Evolutionary conservation across 2,797 vertebrate genomes (phyloP).

Genomic region (Amblyopsis hoosieri): DNA sequence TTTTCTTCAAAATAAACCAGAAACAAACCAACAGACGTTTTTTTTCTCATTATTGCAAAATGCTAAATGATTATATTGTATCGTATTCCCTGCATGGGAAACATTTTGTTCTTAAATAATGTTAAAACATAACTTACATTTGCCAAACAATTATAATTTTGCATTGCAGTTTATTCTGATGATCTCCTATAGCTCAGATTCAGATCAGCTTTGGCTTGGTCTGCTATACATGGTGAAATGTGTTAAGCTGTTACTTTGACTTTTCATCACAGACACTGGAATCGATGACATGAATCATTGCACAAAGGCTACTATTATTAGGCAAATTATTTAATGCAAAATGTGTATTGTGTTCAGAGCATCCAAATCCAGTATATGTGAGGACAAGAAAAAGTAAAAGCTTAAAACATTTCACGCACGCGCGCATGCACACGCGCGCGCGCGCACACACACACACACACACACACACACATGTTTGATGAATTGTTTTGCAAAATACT

Average conservation of each 20-base stretch:
- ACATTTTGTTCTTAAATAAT: no score
- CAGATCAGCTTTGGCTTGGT: background rate
- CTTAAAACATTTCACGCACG: background rate
- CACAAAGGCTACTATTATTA: slow-evolving; percentile 46
- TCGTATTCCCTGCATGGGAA: no score
- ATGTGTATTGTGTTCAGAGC: slow-evolving; percentile 11
- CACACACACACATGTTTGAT: background rate
- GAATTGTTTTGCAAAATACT: no score
- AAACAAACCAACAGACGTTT: no score
- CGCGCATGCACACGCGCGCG: background rate
- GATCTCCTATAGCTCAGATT: no score
- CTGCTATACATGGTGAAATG: slow-evolving; percentile 6
- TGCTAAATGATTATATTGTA: no score
- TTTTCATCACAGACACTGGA: slow-evolving; percentile 48
- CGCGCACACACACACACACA: background rate
- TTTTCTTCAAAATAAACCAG: no score
- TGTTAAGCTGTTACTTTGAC: slow-evolving; percentile 43
- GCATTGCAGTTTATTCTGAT: no score
- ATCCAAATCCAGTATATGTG: slow-evolving; percentile 25
- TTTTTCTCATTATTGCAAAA: no score
- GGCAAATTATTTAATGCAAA: slow-evolving; percentile 41
- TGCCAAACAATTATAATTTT: no score
- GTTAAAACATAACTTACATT: no score
- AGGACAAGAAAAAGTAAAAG: slow-evolving; percentile 5
- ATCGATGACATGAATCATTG: slow-evolving; percentile 49